Percentiles rank a stretch among this genome's conserved stretches.
phyloP scores from a whole-genome alignment of 37 sponge, comb jelly and placozoan species.

The Bolinopsis microptera region DNA sequence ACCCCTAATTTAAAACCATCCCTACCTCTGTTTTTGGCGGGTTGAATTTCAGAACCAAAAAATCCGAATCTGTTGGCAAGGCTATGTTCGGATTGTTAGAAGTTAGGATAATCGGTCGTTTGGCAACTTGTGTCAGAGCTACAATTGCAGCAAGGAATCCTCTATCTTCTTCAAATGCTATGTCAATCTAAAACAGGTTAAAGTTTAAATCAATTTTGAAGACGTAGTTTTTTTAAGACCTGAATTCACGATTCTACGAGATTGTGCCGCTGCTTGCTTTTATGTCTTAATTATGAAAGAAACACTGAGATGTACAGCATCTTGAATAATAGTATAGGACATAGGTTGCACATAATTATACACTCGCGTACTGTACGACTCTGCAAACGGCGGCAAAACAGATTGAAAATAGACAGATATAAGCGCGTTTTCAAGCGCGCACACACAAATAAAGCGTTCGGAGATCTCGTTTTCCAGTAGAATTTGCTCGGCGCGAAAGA shows the following conservation, averaged over 20 bases:
- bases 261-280: too few relatives aligned
- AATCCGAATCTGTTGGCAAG: constrained; percentile 33
- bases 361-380: too few relatives aligned
- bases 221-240: too few relatives aligned
- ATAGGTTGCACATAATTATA: too few relatives aligned
- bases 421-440: not conserved
- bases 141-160: constrained; percentile 62
- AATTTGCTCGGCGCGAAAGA: not conserved
- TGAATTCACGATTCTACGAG: too few relatives aligned
- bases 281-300: too few relatives aligned
- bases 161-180: constrained; percentile 25
- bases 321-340: too few relatives aligned
- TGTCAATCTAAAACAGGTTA: constrained; percentile 11
- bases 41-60: not conserved
- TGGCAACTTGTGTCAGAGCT: constrained; percentile 35
- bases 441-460: not conserved
- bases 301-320: too few relatives aligned
- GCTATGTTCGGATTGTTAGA: not conserved
- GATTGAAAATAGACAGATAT: not conserved
- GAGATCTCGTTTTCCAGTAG: not conserved
- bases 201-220: too few relatives aligned
- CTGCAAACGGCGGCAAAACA: not conserved
- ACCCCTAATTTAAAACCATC: too few relatives aligned
- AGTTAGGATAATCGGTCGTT: constrained; percentile 45
- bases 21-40: constrained; percentile 34